Evolutionary conservation across 2,797 vertebrate genomes (phyloP).

Genomic region (Rousettus madagascariensis): DNA sequence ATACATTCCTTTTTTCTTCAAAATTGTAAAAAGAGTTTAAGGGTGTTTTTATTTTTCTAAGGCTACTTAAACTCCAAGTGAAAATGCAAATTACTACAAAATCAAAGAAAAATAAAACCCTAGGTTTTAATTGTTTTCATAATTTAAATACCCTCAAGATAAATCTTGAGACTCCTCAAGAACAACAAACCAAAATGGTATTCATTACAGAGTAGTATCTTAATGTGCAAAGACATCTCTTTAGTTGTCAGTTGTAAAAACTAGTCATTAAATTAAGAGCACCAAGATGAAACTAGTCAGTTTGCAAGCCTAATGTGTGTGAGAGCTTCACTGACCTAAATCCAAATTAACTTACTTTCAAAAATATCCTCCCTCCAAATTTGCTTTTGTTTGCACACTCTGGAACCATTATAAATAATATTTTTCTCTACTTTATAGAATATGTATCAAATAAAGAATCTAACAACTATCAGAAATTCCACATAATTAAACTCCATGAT

Average conservation of each 20-base stretch:
- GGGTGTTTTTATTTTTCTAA: slow-evolving; percentile 22
- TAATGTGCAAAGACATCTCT: not conserved
- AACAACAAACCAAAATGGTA: not conserved
- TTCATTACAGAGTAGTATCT: not conserved
- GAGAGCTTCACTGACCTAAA: not conserved
- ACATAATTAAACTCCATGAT: not conserved
- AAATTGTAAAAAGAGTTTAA: not conserved
- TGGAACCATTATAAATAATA: not conserved
- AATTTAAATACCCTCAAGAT: not conserved
- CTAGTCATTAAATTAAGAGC: not conserved
- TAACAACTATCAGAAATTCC: slow-evolving; percentile 46
- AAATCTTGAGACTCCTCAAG: not conserved
- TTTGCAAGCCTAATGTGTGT: not conserved
- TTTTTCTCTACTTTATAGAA: not conserved
- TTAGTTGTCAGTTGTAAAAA: not conserved
- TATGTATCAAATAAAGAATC: not conserved
- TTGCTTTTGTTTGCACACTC: not conserved
- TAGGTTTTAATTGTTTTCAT: slow-evolving; percentile 33
- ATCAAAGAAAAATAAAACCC: slow-evolving; percentile 9
- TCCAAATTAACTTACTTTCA: slow-evolving; percentile 28
- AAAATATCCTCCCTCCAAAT: not conserved
- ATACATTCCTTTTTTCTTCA: not conserved
- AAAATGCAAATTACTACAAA: slow-evolving; percentile 32
- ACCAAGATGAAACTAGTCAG: not conserved
- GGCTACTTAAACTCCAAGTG: slow-evolving; percentile 11